Evolutionary conservation across 2,797 vertebrate genomes (phyloP).

Genomic region (Myotis daubentonii): DNA sequence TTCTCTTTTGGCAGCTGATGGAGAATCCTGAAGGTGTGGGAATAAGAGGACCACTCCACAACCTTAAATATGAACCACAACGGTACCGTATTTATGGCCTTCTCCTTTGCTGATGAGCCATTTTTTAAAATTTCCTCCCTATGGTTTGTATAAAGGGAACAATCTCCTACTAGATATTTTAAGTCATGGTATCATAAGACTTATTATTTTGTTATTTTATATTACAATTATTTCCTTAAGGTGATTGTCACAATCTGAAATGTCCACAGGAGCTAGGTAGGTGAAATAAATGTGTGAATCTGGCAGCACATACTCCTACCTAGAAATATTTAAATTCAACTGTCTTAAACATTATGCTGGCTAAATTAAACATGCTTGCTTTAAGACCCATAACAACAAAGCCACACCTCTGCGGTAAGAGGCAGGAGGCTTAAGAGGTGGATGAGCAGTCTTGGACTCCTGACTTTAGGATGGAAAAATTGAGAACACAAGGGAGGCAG

Average conservation of each 20-base stretch:
- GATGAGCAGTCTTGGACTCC: background rate
- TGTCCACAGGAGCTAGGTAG: background rate
- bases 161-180: background rate
- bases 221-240: background rate
- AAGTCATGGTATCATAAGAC: background rate
- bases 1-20: background rate
- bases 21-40: background rate
- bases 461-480: background rate
- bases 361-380: background rate
- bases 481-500: background rate
- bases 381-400: background rate
- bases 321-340: background rate
- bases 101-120: background rate
- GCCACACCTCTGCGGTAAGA: background rate
- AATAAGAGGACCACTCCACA: background rate
- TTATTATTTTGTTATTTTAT: background rate
- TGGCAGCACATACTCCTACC: background rate
- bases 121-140: constrained; percentile 47
- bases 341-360: background rate
- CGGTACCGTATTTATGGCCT: background rate
- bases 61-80: background rate
- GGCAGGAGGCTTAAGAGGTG: background rate
- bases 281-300: background rate
- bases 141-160: background rate
- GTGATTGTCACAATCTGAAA: background rate